Evolutionary conservation across 2,888 invertebrate genomes (phyloP), one percentile per base, ranked within the genome.

Genomic region (Andrena chrysosceles): DNA sequence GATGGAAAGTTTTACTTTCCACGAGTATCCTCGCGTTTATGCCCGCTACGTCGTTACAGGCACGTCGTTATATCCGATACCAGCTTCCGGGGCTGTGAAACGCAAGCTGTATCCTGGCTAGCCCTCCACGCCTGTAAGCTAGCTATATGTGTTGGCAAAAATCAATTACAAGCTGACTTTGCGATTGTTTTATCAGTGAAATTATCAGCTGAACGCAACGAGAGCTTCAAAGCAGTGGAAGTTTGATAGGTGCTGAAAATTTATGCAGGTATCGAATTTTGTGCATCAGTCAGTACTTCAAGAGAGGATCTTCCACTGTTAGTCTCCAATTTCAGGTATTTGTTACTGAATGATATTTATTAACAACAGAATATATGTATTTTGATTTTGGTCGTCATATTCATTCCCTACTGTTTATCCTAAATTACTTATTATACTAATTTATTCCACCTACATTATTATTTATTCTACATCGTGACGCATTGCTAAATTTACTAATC

Each of bases 1-100:
- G 67, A 48, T 56, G 70, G 26, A 23, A 67, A 77, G 42, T 77
- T 71, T 71, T 71, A 64, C 23, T 23, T 1, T 42, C 16, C 26
- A 56, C 33, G 48, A 8, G 23, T 75, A 54, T 35, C 52, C 13
- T 29, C 26, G 8, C 31, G 59, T 67, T 72, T 66, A 64, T 60
- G 20, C 26, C 23, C 1, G 4, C n/a, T 13, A 48, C 35, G 23
- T 20, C 42, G 33, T 72, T 72, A 62, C 16, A 31, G 10, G 48
- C 42, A n/a, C 23, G 49, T 42, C 26, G 56, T 75, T 59, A 26
- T 54, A 31, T 3, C 49, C 20, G 3, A 77, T n/a, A 42, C 23
- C 20, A 23, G 56, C 52, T 13, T 26, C 31, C 3, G 10, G 72
- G 20, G 16, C 31, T 35, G 35, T 56, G 49, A 48, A 23, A 59